phyloP scores from a whole-genome alignment of 2,113 vertebrate species.

The Cariama cristata region DNA sequence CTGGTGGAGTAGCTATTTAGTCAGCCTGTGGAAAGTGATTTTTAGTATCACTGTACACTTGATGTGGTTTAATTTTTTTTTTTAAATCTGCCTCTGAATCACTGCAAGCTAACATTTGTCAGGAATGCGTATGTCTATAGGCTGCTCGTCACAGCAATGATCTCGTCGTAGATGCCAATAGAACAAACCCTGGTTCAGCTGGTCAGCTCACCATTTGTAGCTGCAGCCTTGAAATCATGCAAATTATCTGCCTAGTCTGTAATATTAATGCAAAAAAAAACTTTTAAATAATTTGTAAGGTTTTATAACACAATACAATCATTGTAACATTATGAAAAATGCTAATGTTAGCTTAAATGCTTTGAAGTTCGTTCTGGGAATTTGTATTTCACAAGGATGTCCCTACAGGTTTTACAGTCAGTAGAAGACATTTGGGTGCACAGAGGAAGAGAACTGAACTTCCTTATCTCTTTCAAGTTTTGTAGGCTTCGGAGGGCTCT shows the following conservation, averaged over 20 bases:
- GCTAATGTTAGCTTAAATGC: constrained; percentile 60
- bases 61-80: neutral
- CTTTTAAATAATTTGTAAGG: constrained; percentile 58
- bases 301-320: constrained; percentile 43
- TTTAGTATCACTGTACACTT: constrained; percentile 24
- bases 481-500: neutral
- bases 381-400: constrained; percentile 38
- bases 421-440: constrained; percentile 20
- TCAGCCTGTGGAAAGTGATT: constrained; percentile 7
- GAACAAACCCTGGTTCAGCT: neutral
- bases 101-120: constrained; percentile 7
- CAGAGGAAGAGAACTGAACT: constrained; percentile 26
- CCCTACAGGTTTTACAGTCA: constrained; percentile 45
- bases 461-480: constrained; percentile 5
- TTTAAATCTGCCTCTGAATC: constrained; percentile 1
- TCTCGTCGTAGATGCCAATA: neutral
- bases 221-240: constrained; percentile 24
- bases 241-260: constrained; percentile 33
- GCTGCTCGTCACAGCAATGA: neutral
- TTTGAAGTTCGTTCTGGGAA: constrained; percentile 42
- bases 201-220: neutral
- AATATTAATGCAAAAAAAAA: constrained; percentile 2
- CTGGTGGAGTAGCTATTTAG: neutral
- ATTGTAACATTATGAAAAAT: constrained; percentile 44
- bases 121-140: neutral